Base-by-base conservation (phyloP, 2,888 invertebrate genomes). In the Latrodectus elegans region DNA sequence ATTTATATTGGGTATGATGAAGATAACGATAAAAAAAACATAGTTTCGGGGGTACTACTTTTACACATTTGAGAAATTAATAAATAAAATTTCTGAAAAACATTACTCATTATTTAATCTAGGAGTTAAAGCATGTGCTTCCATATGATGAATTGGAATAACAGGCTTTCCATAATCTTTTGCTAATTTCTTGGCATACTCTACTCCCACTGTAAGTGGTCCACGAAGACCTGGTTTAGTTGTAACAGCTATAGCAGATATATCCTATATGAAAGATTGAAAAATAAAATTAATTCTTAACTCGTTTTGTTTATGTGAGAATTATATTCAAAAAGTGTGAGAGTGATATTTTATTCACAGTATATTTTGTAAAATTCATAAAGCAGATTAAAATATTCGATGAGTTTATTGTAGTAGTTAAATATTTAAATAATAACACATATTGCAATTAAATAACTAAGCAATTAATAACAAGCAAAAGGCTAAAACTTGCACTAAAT, bases 141-240 rank as follows among this genome's bases (percentile, higher is more conserved):
- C 96, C 99, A 99, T 99, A 91, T 99, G 99, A 93, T 99, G 99
- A 87, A 99, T 95, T 0, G 99, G 98, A 91, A 99, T 96, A 89
- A 99, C 93, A 0, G 97, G 97, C 76, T 90, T 90, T 17, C 89
- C 55, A 67, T 75, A 89, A 38, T 83, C 88, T 74, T 89, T 89
- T 91, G 92, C 91, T 85, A 91, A 91, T 89, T 89, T 67, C 65
- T 91, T 91, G 3, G 91, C 91, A 90, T 96, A 96, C 90, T 95
- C 95, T 70, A 95, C 93, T 60, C 99, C 99, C 88, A 98, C 95
- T 87, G 93, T 90, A 80, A 99, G 93, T 84, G 97, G 97, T 80
- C 96, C 91, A 0, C 95, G 92, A 89, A 98, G 92, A n/a, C 97
- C 96, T 84, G 99, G 99, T 92, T 95, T 95, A 0, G 95, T 95